These are phyloP conservation scores for Harpalus rufipes DNA, from an alignment of 2,888 invertebrate genomes.

Conservation along the genomic window DNA sequence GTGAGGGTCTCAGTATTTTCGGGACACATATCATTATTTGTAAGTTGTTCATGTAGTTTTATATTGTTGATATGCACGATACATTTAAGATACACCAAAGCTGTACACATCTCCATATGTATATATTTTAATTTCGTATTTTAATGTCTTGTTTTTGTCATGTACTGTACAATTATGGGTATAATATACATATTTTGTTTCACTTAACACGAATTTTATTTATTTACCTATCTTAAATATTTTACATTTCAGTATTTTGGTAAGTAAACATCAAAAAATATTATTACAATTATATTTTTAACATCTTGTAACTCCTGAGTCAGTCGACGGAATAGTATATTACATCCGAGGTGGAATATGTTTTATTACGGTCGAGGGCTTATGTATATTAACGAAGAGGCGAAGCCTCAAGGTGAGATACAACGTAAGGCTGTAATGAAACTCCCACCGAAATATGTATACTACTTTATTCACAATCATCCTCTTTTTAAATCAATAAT, in stretches of 20 bases:
- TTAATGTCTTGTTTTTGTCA: constrained; percentile 70
- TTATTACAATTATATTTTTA: not conserved
- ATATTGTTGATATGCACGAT: constrained; percentile 63
- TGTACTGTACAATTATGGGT: constrained; percentile 67
- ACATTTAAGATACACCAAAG: constrained; percentile 74
- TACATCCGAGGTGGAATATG: too few species aligned
- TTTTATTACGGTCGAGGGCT: too few species aligned
- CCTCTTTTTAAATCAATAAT: too few species aligned
- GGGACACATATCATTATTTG: constrained; percentile 44
- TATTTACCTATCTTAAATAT: not conserved
- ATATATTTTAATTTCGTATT: constrained; percentile 72
- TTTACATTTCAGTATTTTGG: not conserved
- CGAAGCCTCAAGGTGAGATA: too few species aligned
- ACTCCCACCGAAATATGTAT: too few species aligned
- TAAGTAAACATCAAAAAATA: not conserved
- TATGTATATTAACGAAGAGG: too few species aligned
- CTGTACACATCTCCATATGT: constrained; percentile 72
- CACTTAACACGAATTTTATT: constrained; percentile 24
- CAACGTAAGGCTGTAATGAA: too few species aligned
- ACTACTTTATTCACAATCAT: too few species aligned
- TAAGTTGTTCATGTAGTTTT: constrained; percentile 47
- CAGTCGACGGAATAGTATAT: too few species aligned
- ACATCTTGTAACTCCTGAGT: too few species aligned
- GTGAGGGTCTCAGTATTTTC: not conserved
- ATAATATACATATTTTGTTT: constrained; percentile 66